Evolutionary conservation across 2,113 vertebrate species (phyloP).

Genomic region (Manacus vitellinus): DNA sequence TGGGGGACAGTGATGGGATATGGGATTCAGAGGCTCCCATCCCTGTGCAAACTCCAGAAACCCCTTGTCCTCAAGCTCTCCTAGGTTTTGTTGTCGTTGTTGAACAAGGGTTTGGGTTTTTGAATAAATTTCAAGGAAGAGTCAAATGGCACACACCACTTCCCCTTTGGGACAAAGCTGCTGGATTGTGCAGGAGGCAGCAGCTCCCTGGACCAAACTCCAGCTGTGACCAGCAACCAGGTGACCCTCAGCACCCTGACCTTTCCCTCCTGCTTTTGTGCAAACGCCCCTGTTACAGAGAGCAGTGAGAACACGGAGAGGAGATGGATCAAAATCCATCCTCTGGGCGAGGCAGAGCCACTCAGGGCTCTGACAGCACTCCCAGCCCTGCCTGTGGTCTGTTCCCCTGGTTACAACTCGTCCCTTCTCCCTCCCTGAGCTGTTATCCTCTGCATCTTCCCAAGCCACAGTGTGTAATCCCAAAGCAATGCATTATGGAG

Average conservation of each 20-base stretch:
- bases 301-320: rapidly evolving
- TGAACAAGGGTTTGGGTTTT: not conserved
- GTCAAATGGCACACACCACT: not conserved
- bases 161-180: not conserved
- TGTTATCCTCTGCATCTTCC: not conserved
- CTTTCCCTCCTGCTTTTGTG: not conserved
- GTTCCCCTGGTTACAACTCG: not conserved
- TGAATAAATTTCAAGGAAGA: not conserved
- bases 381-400: not conserved
- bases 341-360: not conserved
- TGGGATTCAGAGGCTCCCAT: not conserved
- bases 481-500: not conserved
- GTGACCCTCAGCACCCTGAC: rapidly evolving
- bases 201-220: not conserved
- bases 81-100: rapidly evolving
- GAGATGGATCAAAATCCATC: not conserved
- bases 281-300: not conserved
- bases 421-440: not conserved
- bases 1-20: not conserved
- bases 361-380: not conserved
- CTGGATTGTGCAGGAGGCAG: not conserved
- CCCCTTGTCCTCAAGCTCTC: rapidly evolving
- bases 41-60: not conserved
- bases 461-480: not conserved
- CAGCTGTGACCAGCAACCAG: not conserved